Evolutionary conservation across 2,888 invertebrate species (phyloP), one percentile per base, ranked within the genome.

Genomic region (Gymnoscelis rufifasciata): DNA sequence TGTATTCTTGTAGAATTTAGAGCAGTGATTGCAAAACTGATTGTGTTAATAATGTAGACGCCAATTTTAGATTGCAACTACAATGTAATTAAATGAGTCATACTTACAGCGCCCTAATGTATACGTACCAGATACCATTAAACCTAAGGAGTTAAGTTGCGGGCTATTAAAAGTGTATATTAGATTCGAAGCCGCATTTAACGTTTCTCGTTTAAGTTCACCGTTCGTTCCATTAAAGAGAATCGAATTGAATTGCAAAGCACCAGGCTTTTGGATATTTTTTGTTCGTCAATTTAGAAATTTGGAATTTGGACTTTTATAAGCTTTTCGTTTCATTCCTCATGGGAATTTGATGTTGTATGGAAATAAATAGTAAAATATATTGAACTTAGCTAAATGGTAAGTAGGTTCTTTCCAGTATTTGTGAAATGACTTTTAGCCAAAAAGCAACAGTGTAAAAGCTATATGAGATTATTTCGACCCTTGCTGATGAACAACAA

Each of bases 321-420:
- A 38, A 71, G 77, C 66, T 84, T 87, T 88, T 88, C 87, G 87
- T 88, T 88, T 88, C 87, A 83, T 88, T 86, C 87, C 87, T 87
- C 80, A 74, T 78, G 71, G 82, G 83, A 86, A 83, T 75, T 60
- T 81, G 68, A 83, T 82, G 82, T 83, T 68, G 74, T 70, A 73
- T 71, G 78, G 63, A 67, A 60, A 66, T 62, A 68, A 60, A 62
- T 71, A 73, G 71, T 61, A 71, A 78, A 71, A 81, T 64, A 76
- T 77, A 14, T n/a, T 68, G 78, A 83, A 73, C 77, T 84, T 82
- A 86, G 72, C 76, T 81, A 81, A 83, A 59, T 79, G 78, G 69
- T 70, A 54, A 64, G 61, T 68, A 67, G 72, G 68, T 62, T 83
- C 80, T 71, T 83, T 84, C 79, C 84, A 83, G 79, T 79, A 59